Base-by-base conservation (phyloP, 2,888 invertebrate genomes). In the Stratiomys singularior region DNA sequence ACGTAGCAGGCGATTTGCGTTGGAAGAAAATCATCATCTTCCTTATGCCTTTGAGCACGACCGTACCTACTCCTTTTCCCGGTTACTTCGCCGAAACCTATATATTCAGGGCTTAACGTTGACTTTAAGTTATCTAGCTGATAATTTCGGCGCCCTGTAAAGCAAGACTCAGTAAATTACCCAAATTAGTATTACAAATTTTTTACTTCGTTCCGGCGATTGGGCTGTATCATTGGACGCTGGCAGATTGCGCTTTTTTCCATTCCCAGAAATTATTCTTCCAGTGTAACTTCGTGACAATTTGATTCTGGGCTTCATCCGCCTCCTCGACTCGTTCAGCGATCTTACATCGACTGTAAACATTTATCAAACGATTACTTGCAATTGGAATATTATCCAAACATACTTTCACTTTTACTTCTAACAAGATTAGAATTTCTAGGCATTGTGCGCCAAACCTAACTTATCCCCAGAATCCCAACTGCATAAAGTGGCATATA, bases 41-140 rank as follows among this genome's bases (percentile, higher is more conserved):
- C 81, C 69, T 79, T 79, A 80, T 76, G 83, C 82, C 58, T 82
- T 81, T 52, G 81, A 78, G 13, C 79, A 77, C 18, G 81, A 47
- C 80, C 79, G 56, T 79, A 58, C 76, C 78, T 74, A 80, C 79
- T 78, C 76, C 82, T 78, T 81, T 80, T 63, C 72, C 82, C 81
- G 71, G 81, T 81, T 13, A 72, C 77, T 18, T 82, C 81, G 7
- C 81, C 82, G 52, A 83, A 84, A n/a, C 85, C 86, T 76, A 86
- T 86, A 78, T 85, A 86, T 77, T 86, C 87, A 0, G 86, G 85
- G 44, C 84, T 87, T 18, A 87, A 78, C 56, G 83, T 83, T 4
- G 86, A 86, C 79, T 85, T 27, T 30, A 79, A 71, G 23, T 25
- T 21, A 25, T 76, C 74, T 3, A 79, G 18, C 23, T 69, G 71